Base-by-base conservation (phyloP, 2,888 invertebrate genomes). In the Glaucopsyche alexis region DNA sequence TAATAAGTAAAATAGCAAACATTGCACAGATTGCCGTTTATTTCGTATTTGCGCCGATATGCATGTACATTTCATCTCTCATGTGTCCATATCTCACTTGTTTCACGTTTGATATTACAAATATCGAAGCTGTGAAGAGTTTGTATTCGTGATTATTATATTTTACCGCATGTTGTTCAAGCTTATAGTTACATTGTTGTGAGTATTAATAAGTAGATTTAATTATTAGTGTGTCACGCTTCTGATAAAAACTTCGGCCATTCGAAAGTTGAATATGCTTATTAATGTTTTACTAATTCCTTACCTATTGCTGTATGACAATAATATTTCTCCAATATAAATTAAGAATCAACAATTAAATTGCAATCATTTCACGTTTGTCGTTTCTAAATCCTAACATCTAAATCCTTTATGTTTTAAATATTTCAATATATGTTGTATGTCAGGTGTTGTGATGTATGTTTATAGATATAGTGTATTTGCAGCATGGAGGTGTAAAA, bases 401-500 rank as follows among this genome's bases (percentile, higher is more conserved):
- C n/a, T 40, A 42, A 66, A 66, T 8, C 16, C 42, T 60, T 60
- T 38, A 29, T 42, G 42, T 40, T 40, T 19, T 55, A 2, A 38
- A 13, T 9, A 19, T 7, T 29, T 60, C 3, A 14, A 60, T 60
- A 13, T 14, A 5, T 19, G 19, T 11, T 16, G 42, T 42, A 42
- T 13, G 47, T 47, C 2, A 47, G 13, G 7, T 60, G 7, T 38
- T 38, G 29, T 69, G 7, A 71, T 71, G 8, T 66, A 70, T 49
- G 73, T 72, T 19, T 71, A 47, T 49, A 73, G 14, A 29, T 45
- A 11, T 47, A 65, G 40, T 75, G 40, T 73, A 55, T 55, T 94
- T 94, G 78, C 94, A 96, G 94, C 95, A 95, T 92, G 95, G 94
- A 79, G 82, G 79, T 81, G 94, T 94, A 88, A 94, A 94, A 83